These are phyloP conservation scores for Pao palembangensis DNA, from an alignment of 2,113 vertebrate species.

Conservation along the genomic window DNA sequence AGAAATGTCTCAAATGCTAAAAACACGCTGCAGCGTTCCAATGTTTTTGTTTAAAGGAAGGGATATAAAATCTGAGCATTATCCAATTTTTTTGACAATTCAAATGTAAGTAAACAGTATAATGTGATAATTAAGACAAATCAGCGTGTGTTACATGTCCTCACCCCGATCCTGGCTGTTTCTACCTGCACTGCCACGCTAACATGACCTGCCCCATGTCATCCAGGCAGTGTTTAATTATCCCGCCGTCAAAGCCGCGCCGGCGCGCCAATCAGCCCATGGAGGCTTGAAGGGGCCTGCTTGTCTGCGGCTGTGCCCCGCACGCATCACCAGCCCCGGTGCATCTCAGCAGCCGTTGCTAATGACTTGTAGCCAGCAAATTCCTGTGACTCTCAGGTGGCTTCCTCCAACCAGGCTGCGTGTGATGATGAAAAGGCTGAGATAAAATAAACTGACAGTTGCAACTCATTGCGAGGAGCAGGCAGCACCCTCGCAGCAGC, in stretches of 20 bases:
- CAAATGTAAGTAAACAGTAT: no score
- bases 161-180: constrained; percentile 12
- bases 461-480: constrained; percentile 92
- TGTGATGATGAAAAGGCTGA: constrained; percentile 96
- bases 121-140: not conserved
- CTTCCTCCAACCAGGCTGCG: constrained; percentile 88
- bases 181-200: not conserved
- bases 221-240: constrained; percentile 58
- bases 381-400: constrained; percentile 95
- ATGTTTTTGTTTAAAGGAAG: no score
- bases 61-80: no score
- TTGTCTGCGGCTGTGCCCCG: constrained; percentile 72
- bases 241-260: constrained; percentile 57
- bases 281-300: constrained; percentile 69
- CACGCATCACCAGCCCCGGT: constrained; percentile 72
- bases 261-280: constrained; percentile 56
- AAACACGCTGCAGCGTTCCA: no score
- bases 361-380: constrained; percentile 95
- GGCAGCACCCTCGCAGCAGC: constrained; percentile 90
- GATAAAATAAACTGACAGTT: constrained; percentile 99
- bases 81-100: no score
- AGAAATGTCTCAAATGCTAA: no score
- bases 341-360: constrained; percentile 82
- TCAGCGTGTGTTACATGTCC: constrained; percentile 19
- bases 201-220: constrained; percentile 36